These are phyloP conservation scores for Catajapyx aquilonaris DNA, from an alignment of 1,140 invertebrate genomes.

Conservation along the genomic window DNA sequence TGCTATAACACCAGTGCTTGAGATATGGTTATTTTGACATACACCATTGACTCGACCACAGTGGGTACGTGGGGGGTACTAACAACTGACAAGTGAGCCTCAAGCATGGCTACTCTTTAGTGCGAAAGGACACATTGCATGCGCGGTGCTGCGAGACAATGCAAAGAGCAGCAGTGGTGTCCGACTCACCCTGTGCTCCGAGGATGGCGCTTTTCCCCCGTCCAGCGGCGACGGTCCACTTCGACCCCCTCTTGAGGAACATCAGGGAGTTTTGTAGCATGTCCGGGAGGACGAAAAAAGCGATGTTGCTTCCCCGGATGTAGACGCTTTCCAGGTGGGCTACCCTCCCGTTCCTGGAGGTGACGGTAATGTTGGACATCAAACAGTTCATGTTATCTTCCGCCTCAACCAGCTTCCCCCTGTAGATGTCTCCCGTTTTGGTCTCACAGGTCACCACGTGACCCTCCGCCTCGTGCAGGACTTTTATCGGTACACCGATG, in stretches of 20 bases:
- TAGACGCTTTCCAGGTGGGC: constrained; percentile 94
- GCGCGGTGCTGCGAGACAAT: no score
- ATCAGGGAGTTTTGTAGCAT: constrained; percentile 99
- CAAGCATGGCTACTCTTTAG: no score
- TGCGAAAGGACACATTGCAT: no score
- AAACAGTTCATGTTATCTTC: constrained; percentile 98
- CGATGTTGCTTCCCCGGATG: constrained; percentile 92
- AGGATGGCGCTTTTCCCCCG: constrained; percentile 92
- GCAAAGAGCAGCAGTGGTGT: no score
- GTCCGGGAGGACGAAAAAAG: constrained; percentile 94
- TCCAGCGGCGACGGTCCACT: constrained; percentile 45
- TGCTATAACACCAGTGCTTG: no score
- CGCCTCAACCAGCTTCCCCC: constrained; percentile 95
- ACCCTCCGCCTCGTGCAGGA: constrained; percentile 96
- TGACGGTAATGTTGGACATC: constrained; percentile 85
- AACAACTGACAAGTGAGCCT: no score
- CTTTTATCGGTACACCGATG: constrained; percentile 92
- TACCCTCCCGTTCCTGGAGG: constrained; percentile 75
- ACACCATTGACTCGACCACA: no score
- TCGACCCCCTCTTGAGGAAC: constrained; percentile 88
- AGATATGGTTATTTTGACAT: no score
- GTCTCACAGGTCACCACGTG: constrained; percentile 98
- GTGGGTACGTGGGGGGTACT: no score
- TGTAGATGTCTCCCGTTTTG: constrained; percentile 90
- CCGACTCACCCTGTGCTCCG: constrained; percentile 74